These are phyloP conservation scores for Cosmorhoe ocellata DNA, from an alignment of 2,888 invertebrate species.

Conservation along the genomic window DNA sequence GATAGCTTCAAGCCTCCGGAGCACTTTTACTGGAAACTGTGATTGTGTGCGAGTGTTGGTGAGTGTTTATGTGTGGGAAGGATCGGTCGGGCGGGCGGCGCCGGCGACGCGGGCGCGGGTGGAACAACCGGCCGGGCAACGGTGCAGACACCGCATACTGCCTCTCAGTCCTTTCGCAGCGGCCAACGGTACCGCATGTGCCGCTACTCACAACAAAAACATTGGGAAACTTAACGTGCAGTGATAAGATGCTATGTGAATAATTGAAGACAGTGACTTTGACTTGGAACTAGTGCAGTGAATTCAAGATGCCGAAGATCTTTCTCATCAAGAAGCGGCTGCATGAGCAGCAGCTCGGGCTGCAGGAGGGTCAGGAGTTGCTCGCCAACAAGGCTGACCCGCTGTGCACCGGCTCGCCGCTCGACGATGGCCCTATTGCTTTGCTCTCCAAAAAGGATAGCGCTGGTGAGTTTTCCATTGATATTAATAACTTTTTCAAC, in stretches of 20 bases:
- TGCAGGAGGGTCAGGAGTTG: constrained; percentile 92
- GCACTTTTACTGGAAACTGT: constrained; percentile 78
- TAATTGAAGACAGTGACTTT: constrained; percentile 69
- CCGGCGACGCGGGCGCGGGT: constrained; percentile 71
- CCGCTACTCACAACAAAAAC: constrained; percentile 76
- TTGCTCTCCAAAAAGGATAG: constrained; percentile 82
- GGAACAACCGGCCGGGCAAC: constrained; percentile 67
- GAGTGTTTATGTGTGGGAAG: constrained; percentile 53
- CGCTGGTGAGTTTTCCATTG: constrained; percentile 56
- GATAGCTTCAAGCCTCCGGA: constrained; percentile 46
- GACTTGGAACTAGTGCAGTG: constrained; percentile 76
- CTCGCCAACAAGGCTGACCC: constrained; percentile 83
- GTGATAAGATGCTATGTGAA: constrained; percentile 77
- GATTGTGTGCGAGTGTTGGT: constrained; percentile 56
- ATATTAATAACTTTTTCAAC: too few species aligned
- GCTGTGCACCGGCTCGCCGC: constrained; percentile 82
- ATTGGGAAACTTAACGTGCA: constrained; percentile 74
- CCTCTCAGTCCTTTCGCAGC: constrained; percentile 78
- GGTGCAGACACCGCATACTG: constrained; percentile 77
- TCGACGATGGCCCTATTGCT: constrained; percentile 83
- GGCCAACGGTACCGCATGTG: constrained; percentile 80
- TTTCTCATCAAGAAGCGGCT: constrained; percentile 95
- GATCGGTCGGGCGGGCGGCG: constrained; percentile 60
- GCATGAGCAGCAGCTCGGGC: constrained; percentile 93
- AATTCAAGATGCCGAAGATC: constrained; percentile 92